Evolutionary conservation across 2,888 invertebrate species (phyloP).

Genomic region (Euplexia lucipara): DNA sequence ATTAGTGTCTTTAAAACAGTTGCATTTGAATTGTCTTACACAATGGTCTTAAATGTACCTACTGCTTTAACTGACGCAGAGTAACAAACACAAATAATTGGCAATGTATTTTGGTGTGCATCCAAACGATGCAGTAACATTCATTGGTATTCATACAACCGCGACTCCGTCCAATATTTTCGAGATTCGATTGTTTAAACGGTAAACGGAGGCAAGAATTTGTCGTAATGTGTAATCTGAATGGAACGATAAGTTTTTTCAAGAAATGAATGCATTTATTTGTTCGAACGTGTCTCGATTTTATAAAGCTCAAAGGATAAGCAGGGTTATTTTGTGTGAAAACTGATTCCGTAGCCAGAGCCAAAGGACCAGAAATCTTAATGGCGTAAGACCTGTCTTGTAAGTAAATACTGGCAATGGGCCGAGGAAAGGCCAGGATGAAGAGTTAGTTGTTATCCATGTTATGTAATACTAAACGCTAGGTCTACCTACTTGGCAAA

Average conservation of each 20-base stretch:
- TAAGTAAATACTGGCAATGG: conserved; percentile 35
- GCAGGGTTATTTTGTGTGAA: neutral
- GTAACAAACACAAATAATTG: conserved; percentile 47
- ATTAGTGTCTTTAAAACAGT: neutral
- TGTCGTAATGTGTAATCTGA: conserved; percentile 33
- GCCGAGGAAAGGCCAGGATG: conserved; percentile 24
- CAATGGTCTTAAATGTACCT: conserved; percentile 21
- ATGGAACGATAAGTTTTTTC: conserved; percentile 27
- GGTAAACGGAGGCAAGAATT: conserved; percentile 53
- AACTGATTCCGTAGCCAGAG: conserved; percentile 9
- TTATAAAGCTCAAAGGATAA: neutral
- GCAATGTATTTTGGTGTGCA: conserved; percentile 53
- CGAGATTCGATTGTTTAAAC: conserved; percentile 42
- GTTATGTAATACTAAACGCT: conserved; percentile 9
- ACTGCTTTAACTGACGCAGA: conserved; percentile 31
- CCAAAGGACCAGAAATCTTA: conserved; percentile 1
- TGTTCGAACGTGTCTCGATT: conserved; percentile 8
- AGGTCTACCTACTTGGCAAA: conserved; percentile 32
- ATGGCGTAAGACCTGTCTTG: neutral
- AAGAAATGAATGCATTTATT: conserved; percentile 9
- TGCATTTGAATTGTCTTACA: conserved; percentile 9
- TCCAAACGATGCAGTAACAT: conserved; percentile 54
- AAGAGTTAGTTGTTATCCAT: conserved; percentile 5
- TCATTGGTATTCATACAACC: conserved; percentile 53
- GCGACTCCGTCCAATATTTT: conserved; percentile 37